Conservation (phyloP, 2,797 vertebrate species). For the Leucoraja ocellata region DNA sequence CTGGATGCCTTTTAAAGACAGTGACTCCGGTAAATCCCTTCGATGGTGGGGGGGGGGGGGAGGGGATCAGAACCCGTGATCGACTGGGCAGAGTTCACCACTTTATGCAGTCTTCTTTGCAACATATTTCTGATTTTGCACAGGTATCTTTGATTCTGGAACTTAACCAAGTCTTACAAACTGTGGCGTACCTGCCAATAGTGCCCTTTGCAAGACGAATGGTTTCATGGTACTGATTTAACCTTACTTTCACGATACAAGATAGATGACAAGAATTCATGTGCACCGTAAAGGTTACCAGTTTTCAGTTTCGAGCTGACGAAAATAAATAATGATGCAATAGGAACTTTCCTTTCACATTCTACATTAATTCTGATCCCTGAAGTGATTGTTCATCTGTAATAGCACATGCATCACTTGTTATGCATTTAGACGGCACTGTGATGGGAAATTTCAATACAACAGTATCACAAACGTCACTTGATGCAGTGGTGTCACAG, state of each 20-base stretch:
- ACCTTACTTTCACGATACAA: neutral
- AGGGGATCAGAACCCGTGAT: too few species aligned
- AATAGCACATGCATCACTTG: neutral
- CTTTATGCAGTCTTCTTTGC: too few species aligned
- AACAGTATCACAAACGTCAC: neutral
- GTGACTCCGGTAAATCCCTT: too few species aligned
- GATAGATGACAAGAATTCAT: neutral
- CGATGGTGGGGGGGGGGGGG: too few species aligned
- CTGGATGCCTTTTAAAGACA: too few species aligned
- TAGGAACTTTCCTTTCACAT: neutral
- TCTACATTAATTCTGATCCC: neutral
- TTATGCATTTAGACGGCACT: neutral
- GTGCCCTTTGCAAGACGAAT: slow-evolving; percentile 13
- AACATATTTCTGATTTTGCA: neutral
- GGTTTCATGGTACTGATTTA: neutral
- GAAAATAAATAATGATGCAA: neutral
- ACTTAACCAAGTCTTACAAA: neutral
- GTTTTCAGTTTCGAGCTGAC: neutral
- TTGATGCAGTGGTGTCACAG: neutral
- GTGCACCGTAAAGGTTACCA: neutral
- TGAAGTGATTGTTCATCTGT: neutral
- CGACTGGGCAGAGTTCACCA: too few species aligned
- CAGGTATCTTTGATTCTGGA: neutral
- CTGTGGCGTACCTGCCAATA: neutral
- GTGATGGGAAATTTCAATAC: neutral